Evolutionary conservation across 2,113 vertebrate species (phyloP).

Genomic region (rabbit (Oryctolagus cuniculus)): DNA sequence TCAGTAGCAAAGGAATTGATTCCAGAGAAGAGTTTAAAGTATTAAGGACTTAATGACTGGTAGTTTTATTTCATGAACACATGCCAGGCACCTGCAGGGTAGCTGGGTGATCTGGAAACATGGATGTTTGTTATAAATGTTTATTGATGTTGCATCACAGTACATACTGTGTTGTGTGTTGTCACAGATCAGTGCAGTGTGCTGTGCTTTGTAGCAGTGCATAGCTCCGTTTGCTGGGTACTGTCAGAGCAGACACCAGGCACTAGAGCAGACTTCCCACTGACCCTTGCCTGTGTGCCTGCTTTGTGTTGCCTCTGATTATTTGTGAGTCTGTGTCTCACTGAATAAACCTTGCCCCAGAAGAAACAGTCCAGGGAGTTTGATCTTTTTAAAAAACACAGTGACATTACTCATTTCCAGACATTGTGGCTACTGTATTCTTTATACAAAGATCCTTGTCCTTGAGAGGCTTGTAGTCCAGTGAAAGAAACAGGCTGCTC

Average conservation of each 20-base stretch:
- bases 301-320: not conserved
- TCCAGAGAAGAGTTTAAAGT: not conserved
- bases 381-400: not conserved
- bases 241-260: accelerated
- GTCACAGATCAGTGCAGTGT: no score
- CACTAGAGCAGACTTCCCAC: accelerated
- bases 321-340: not conserved
- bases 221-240: accelerated
- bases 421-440: not conserved
- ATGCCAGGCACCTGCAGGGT: not conserved
- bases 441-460: not conserved
- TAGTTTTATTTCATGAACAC: not conserved
- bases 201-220: accelerated
- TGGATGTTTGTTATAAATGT: not conserved
- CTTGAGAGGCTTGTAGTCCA: not conserved
- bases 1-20: not conserved
- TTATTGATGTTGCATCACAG: accelerated
- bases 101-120: not conserved
- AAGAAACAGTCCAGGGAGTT: not conserved
- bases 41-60: not conserved
- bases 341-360: not conserved
- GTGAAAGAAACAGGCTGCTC: not conserved
- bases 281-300: accelerated
- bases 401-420: not conserved
- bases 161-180: no score